phyloP scores from a whole-genome alignment of 2,797 vertebrate genomes.

The Synanceia verrucosa region DNA sequence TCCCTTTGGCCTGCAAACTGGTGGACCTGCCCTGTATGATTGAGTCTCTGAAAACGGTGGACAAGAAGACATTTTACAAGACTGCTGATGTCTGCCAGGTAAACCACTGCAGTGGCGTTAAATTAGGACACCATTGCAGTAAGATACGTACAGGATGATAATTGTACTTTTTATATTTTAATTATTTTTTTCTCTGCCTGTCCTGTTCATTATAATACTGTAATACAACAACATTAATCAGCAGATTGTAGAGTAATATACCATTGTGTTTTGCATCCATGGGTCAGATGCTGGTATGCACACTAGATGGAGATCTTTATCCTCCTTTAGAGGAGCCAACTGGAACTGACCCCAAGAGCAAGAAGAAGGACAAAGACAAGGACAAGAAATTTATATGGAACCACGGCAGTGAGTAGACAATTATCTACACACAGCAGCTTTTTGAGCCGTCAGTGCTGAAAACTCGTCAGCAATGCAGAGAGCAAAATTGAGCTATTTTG shows the following conservation, averaged over 20 bases:
- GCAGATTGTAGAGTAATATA: conserved; percentile 6
- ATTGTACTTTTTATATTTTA: background rate
- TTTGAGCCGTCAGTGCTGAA: background rate
- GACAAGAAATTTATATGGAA: conserved; percentile 99
- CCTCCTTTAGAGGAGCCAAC: conserved; percentile 95
- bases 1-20: conserved; percentile 91
- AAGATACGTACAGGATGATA: background rate
- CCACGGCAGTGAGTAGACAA: conserved; percentile 89
- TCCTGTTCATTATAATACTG: background rate
- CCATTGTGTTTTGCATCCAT: background rate
- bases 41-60: conserved; percentile 93
- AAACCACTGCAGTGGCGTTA: conserved; percentile 25
- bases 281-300: conserved; percentile 95
- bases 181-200: background rate
- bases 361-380: conserved; percentile 98
- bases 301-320: conserved; percentile 96
- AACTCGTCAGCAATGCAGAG: conserved; percentile 11
- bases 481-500: conserved; percentile 27
- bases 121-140: background rate
- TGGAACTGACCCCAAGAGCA: conserved; percentile 91
- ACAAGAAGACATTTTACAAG: conserved; percentile 97
- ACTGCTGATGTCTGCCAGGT: conserved; percentile 98
- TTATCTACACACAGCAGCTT: background rate
- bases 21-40: conserved; percentile 95
- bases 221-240: background rate